Base-by-base conservation (phyloP, 2,888 invertebrate species). In the Colletes collaris region DNA sequence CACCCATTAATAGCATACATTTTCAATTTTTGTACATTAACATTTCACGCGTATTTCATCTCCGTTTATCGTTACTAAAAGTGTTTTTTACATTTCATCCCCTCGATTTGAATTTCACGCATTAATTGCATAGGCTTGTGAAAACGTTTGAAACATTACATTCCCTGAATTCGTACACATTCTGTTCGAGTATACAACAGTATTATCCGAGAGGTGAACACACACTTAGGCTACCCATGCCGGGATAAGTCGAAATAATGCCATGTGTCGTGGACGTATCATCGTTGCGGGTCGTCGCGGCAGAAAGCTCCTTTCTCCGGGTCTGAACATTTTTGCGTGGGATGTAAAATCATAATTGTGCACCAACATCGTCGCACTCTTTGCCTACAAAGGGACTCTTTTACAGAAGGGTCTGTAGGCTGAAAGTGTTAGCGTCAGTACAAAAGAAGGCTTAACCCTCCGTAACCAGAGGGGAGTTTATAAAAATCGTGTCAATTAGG, bases 401-500 rank as follows among this genome's bases (percentile, higher is more conserved):
- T 83, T 70, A 79, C 76, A 77, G 80, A 75, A 86, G 81, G 86
- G 83, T 76, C 70, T 81, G 83, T 16, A 79, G 79, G 81, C 69
- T 80, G 86, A 85, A 89, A 83, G 88, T 84, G 89, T 86, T 80
- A 87, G 83, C 79, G 82, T 72, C 74, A 81, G 83, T 83, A 87
- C 82, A 89, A 89, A 87, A 88, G 89, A 84, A 84, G 86, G 84
- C 80, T 88, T 84, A 86, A 90, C 87, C 89, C 86, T 86, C 87
- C 79, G 79, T 78, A 82, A 83, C 82, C 69, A 80, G 82, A 82
- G 85, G 85, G 85, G 87, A 88, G 88, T 90, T 89, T 89, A 88
- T 88, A 90, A 90, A 90, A 90, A 91, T 91, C 89, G 90, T 91
- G 91, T 91, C 90, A 91, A 91, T 91, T 91, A 90, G 88, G 87